Evolutionary conservation across 1,140 invertebrate species (phyloP).

Genomic region (Drosophila pectinifera): DNA sequence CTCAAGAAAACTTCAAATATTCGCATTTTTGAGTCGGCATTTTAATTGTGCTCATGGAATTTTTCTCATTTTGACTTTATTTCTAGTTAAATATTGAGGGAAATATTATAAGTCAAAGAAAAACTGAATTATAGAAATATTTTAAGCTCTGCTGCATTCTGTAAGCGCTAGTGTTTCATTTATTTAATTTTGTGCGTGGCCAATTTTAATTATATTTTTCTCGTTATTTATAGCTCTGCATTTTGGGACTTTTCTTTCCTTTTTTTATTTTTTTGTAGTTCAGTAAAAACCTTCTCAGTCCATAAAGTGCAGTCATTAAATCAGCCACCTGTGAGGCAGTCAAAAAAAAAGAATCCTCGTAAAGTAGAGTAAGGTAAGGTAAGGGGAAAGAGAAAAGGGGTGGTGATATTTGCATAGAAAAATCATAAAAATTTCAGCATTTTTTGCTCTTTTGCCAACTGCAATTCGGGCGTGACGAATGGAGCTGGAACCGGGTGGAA

Average conservation of each 20-base stretch:
- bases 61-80: too few relatives aligned
- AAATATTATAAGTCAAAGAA: not conserved
- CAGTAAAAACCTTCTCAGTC: conserved; percentile 62
- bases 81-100: too few relatives aligned
- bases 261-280: conserved; percentile 3
- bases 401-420: conserved; percentile 69
- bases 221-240: conserved; percentile 40
- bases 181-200: conserved; percentile 22
- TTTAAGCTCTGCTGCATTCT: too few relatives aligned
- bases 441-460: conserved; percentile 31
- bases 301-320: conserved; percentile 65
- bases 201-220: conserved; percentile 64
- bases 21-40: too few relatives aligned
- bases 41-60: too few relatives aligned
- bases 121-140: too few relatives aligned
- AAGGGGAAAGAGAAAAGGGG: conserved; percentile 1
- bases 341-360: conserved; percentile 11
- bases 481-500: conserved; percentile 5
- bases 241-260: not conserved
- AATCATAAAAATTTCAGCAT: conserved; percentile 67
- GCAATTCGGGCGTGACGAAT: conserved; percentile 68
- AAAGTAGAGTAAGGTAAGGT: conserved; percentile 12
- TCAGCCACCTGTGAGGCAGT: conserved; percentile 61
- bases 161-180: conserved; percentile 1
- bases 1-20: too few relatives aligned